A percentile compares a stretch with the other conserved stretches of the same genome.
Conservation (phyloP, 2,113 vertebrate genomes). For the Choloepus hoffmanni region DNA sequence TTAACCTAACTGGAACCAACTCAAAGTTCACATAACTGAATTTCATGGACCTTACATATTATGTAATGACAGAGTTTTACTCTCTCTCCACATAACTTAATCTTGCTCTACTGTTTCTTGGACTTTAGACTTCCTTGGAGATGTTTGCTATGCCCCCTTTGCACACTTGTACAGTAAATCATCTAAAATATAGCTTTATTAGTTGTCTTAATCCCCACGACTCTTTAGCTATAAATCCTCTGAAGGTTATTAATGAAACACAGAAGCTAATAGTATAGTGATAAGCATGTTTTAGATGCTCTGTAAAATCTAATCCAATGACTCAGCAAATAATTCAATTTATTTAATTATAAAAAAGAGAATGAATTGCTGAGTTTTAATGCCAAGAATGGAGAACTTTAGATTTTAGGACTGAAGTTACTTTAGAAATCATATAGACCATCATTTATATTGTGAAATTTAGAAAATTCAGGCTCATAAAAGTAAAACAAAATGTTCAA, state of each 20-base stretch:
- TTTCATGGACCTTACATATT: background rate
- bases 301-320: background rate
- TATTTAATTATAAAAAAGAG: background rate
- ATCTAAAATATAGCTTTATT: background rate
- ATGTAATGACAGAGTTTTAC: background rate
- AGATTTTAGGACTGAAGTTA: background rate
- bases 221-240: background rate
- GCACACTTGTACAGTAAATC: background rate
- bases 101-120: background rate
- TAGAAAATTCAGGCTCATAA: background rate
- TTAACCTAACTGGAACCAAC: background rate
- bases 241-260: background rate
- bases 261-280: background rate
- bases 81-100: background rate
- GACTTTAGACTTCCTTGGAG: background rate
- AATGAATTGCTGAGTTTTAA: background rate
- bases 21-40: background rate
- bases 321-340: background rate
- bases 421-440: background rate
- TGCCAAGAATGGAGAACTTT: background rate
- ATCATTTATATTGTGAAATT: background rate
- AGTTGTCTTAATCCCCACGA: background rate
- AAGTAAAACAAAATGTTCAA: conserved; percentile 15
- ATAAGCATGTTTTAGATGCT: background rate
- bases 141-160: background rate